phyloP scores from a whole-genome alignment of 2,888 invertebrate genomes.

The Troides aeacus region DNA sequence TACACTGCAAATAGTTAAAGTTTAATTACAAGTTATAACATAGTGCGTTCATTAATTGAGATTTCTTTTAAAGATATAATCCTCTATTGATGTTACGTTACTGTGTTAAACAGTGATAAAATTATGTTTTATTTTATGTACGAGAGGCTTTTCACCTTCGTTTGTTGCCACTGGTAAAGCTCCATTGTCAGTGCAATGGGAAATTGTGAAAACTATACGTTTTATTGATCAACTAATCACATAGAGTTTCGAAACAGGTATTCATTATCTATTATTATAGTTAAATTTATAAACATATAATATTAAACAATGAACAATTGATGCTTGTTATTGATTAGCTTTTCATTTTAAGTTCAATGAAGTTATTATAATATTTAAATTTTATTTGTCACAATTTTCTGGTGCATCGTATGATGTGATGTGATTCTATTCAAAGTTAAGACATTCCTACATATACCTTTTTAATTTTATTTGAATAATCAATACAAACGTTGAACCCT shows the following conservation, averaged over 20 bases:
- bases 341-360: background rate
- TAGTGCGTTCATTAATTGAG: background rate
- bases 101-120: background rate
- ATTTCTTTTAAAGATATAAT: background rate
- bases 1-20: background rate
- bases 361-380: no score
- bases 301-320: no score
- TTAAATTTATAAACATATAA: background rate
- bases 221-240: constrained; percentile 44
- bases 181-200: constrained; percentile 24
- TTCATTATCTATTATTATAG: constrained; percentile 42
- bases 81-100: background rate
- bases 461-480: no score
- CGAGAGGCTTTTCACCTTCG: constrained; percentile 20
- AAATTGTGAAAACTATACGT: constrained; percentile 37
- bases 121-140: background rate
- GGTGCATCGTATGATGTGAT: no score
- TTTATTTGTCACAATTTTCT: no score
- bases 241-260: constrained; percentile 42
- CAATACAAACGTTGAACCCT: no score
- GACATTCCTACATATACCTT: no score
- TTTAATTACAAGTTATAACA: background rate
- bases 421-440: no score
- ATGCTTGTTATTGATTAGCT: background rate
- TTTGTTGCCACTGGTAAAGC: constrained; percentile 16